Base-by-base conservation (phyloP, 2,888 invertebrate genomes). In the Didymodactylos carnosus region DNA sequence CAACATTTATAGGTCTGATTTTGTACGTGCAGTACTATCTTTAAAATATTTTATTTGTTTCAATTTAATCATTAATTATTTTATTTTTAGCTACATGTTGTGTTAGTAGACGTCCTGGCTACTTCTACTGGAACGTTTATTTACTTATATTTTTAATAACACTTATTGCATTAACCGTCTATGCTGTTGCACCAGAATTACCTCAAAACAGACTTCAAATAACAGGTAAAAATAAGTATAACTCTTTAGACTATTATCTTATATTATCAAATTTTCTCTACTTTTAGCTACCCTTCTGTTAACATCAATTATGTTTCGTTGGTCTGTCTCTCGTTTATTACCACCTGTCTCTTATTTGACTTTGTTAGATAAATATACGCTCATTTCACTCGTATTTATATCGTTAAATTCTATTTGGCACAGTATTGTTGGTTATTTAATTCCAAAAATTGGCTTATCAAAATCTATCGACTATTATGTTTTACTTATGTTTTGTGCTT, bases 121-220 rank as follows among this genome's bases (percentile, higher is more conserved):
- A 81, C 77, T 82, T 82, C 77, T 77, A 81, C 72, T 82, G 81
- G 79, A 82, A 82, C 73, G 81, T 82, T 41, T 79, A 82, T 74
- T 76, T 81, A 3, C 79, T 82, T 62, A 81, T 81, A 8, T 62
- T 62, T 35, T 11, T 62, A 3, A 62, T 62, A 11, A 62, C 62
- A 62, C 19, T 62, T 2, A 62, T 62, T 62, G 62, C 62, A n/a
- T n/a, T 62, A 8, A 62, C 62, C 35, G 62, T 62, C 3, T 62
- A 62, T 62, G 62, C 35, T 62, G 62, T 62, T 62, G 35, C 62
- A 35, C 62, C 62, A 10, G 62, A 62, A 29, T 11, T 35, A 35
- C 35, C 62, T 0, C 62, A 62, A 27, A 62, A 35, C 35, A 29
- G 62, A 11, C 62, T 62, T 3, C 62, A 62, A 25, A 62, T 62